Evolutionary conservation across 2,888 invertebrate genomes (phyloP).

Genomic region (Caradrina kadenii): DNA sequence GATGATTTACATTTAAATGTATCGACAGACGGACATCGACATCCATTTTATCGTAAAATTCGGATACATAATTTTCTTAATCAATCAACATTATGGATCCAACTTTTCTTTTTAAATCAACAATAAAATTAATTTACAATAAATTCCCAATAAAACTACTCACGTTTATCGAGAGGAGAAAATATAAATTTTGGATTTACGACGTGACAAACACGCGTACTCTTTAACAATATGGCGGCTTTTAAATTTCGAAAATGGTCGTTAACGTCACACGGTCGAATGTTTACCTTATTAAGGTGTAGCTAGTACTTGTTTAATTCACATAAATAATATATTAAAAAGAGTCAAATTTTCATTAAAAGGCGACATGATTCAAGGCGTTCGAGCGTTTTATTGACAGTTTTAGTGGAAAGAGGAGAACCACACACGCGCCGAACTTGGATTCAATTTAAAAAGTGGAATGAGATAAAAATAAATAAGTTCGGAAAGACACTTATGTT

Average conservation of each 20-base stretch:
- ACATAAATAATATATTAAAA: slow-evolving; percentile 84
- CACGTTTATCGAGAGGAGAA: slow-evolving; percentile 63
- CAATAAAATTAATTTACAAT: slow-evolving; percentile 67
- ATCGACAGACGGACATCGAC: slow-evolving; percentile 57
- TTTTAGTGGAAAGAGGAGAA: slow-evolving; percentile 83
- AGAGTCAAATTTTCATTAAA: slow-evolving; percentile 88
- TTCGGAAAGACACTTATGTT: slow-evolving; percentile 90
- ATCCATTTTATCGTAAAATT: slow-evolving; percentile 61
- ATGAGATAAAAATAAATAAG: slow-evolving; percentile 91
- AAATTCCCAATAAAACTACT: slow-evolving; percentile 64
- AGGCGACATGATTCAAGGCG: slow-evolving; percentile 80
- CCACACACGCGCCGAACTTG: slow-evolving; percentile 88
- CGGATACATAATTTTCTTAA: slow-evolving; percentile 53
- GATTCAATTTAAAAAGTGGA: slow-evolving; percentile 90
- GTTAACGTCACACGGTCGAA: slow-evolving; percentile 76
- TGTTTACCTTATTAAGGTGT: slow-evolving; percentile 82
- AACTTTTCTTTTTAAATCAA: slow-evolving; percentile 62
- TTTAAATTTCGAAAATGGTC: slow-evolving; percentile 80
- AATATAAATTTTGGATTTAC: slow-evolving; percentile 79
- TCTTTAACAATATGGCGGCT: slow-evolving; percentile 75
- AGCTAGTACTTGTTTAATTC: slow-evolving; percentile 82
- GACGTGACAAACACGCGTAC: slow-evolving; percentile 81
- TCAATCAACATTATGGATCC: slow-evolving; percentile 50
- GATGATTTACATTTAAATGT: slow-evolving; percentile 70
- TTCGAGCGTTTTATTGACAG: slow-evolving; percentile 87